These are phyloP conservation scores for Monodelphis domestica DNA, from an alignment of 2,797 vertebrate genomes.

Conservation along the genomic window DNA sequence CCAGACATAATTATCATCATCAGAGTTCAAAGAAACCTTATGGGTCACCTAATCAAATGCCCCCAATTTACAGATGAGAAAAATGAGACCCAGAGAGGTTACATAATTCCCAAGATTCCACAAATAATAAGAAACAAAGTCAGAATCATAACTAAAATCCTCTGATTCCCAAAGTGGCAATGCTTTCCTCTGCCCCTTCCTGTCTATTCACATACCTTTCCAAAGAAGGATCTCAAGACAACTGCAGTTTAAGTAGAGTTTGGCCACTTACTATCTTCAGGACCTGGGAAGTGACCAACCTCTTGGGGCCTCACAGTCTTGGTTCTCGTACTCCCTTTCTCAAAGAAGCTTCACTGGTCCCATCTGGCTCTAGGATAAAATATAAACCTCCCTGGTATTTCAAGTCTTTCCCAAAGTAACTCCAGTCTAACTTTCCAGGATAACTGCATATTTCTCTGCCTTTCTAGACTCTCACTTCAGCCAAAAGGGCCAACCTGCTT, in stretches of 20 bases:
- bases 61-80: not conserved
- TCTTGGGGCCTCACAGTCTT: not conserved
- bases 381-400: not conserved
- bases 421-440: not conserved
- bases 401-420: not conserved
- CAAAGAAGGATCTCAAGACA: not conserved
- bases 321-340: not conserved
- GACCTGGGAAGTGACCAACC: not conserved
- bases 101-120: not conserved
- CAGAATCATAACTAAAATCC: not conserved
- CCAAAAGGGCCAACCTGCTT: not conserved
- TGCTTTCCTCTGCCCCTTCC: not conserved
- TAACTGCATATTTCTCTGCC: not conserved
- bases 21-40: not conserved
- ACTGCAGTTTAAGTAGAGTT: not conserved
- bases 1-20: not conserved
- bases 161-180: not conserved
- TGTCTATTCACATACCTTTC: not conserved
- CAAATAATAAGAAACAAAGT: not conserved
- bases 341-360: not conserved
- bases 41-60: not conserved
- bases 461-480: not conserved
- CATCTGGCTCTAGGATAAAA: not conserved
- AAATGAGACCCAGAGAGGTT: not conserved
- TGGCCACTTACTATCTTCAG: not conserved